These are phyloP conservation scores for Acanthosoma haemorrhoidale DNA, from an alignment of 2,888 invertebrate species.

Conservation along the genomic window DNA sequence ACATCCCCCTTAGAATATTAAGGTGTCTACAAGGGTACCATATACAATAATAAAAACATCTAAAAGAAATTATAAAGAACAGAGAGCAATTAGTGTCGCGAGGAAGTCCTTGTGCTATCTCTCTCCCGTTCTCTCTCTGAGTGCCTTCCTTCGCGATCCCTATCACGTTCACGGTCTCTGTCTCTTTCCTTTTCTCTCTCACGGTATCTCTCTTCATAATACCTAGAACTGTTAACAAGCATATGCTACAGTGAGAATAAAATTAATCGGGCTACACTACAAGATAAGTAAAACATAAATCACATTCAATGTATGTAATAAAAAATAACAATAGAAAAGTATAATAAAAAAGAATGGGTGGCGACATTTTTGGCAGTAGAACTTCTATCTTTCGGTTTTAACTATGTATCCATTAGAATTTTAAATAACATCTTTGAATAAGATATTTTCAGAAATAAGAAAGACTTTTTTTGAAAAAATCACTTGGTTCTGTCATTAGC, in stretches of 20 bases:
- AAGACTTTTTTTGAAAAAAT: too few species aligned
- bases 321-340: too few species aligned
- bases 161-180: slow-evolving; percentile 57
- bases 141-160: slow-evolving; percentile 45
- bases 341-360: too few species aligned
- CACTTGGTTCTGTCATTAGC: too few species aligned
- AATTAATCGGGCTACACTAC: too few species aligned
- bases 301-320: too few species aligned
- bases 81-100: not conserved
- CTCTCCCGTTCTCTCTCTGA: slow-evolving; percentile 21
- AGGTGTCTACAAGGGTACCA: not conserved
- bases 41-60: not conserved
- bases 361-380: too few species aligned
- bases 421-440: too few species aligned
- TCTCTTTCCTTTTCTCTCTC: slow-evolving; percentile 50
- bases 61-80: not conserved
- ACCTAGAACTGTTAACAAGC: slow-evolving; percentile 48
- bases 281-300: too few species aligned
- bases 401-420: too few species aligned
- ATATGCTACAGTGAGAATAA: not conserved
- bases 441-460: too few species aligned
- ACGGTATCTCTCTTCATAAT: slow-evolving; percentile 83
- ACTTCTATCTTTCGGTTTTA: too few species aligned
- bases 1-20: not conserved
- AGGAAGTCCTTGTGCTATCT: slow-evolving; percentile 21